Evolutionary conservation across 2,113 vertebrate genomes (phyloP), one percentile per base, ranked within the genome.

Genomic region (Chaetodon auriga): DNA sequence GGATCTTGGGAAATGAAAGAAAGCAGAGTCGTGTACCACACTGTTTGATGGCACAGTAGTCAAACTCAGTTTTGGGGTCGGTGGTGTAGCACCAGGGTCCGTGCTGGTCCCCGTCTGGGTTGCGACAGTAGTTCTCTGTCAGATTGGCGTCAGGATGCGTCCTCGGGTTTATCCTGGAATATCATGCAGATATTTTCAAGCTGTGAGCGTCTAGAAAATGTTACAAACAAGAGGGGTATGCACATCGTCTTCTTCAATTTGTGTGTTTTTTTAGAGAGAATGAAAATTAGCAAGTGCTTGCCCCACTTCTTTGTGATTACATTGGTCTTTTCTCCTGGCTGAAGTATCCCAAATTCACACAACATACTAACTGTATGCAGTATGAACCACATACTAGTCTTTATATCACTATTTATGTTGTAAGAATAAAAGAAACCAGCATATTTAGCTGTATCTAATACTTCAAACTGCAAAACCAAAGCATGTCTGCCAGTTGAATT

Each of bases 31-130:
- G 43, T 91, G 92, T 91, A 97, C 97, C 94, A 45, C 98, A 99
- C 69, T 96, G 96, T 63, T 95, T 96, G 86, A 99, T 96, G 16
- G 97, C 97, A 0, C 98, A 99, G 92, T 99, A 99, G 94, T 99
- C 98, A 25, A 99, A 99, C 35, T 97, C 96, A 0, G 96, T 98
- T 43, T 94, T 96, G 1, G 96, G 96, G 83, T 99, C 97, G 0
- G 92, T 96, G 65, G 98, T 99, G 90, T 99, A 98, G 92, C 98
- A 99, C 98, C 98, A 99, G 75, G 97, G 98, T 16, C 98, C 98
- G 0, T 99, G 97, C 82, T 95, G 97, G 65, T 99, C 98, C 0
- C 95, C 91, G 4, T 99, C 98, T 0, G 98, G 98, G 87, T 99
- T 99, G 38, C 97, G 96, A 83, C 98, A 99, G 91, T 97, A 98